These are phyloP conservation scores for Phainopepla nitens DNA, from an alignment of 2,113 vertebrate species.

Conservation along the genomic window DNA sequence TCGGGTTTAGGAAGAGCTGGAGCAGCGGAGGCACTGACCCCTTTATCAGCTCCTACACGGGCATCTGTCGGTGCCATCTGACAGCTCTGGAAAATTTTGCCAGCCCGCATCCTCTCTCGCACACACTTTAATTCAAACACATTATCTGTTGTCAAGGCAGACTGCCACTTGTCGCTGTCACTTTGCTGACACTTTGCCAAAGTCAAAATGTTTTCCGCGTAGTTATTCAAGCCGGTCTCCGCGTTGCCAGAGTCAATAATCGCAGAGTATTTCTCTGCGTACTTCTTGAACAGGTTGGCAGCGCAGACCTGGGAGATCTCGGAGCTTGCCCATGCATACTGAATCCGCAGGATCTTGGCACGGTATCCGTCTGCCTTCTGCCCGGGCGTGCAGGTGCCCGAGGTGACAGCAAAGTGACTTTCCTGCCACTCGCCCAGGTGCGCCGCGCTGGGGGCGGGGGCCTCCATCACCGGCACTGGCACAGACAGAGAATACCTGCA, in stretches of 20 bases:
- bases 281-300: constrained; percentile 83
- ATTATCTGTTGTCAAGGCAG: constrained; percentile 79
- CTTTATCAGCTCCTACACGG: constrained; percentile 63
- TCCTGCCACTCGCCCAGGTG: constrained; percentile 93
- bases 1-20: constrained; percentile 13
- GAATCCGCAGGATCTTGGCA: constrained; percentile 86
- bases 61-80: constrained; percentile 66
- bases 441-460: constrained; percentile 61
- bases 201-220: constrained; percentile 83
- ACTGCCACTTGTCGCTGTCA: constrained; percentile 89
- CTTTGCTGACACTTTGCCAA: constrained; percentile 84
- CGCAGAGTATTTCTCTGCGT: constrained; percentile 83
- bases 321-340: constrained; percentile 89
- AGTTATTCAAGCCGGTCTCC: constrained; percentile 88
- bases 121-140: constrained; percentile 81
- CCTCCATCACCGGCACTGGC: constrained; percentile 56
- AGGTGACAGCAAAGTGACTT: constrained; percentile 86
- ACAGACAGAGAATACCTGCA: background rate
- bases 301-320: constrained; percentile 84
- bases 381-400: constrained; percentile 78
- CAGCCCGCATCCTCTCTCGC: constrained; percentile 76
- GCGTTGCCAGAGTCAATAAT: constrained; percentile 88
- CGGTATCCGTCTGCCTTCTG: constrained; percentile 91
- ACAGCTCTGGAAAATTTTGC: constrained; percentile 41
- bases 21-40: constrained; percentile 20